Conservation (phyloP, 2,113 vertebrate species). For the Theristicus caerulescens region DNA sequence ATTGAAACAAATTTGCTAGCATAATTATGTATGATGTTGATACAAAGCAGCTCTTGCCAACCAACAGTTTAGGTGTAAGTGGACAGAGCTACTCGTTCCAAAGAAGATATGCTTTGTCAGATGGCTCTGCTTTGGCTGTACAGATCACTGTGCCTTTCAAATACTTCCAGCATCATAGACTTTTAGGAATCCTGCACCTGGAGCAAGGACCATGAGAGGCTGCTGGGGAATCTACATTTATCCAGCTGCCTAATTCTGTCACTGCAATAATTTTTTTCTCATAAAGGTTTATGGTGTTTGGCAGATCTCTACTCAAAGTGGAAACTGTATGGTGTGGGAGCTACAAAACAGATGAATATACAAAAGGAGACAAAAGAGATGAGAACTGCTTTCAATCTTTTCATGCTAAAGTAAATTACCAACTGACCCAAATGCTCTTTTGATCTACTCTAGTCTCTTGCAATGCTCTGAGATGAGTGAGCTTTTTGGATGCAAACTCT, state of each 20-base stretch:
- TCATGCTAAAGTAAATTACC: not conserved
- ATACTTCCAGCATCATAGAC: not conserved
- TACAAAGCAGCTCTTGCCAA: not conserved
- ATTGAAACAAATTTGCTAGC: not conserved
- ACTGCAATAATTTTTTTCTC: not conserved
- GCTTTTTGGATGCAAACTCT: not conserved
- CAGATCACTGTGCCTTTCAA: not conserved
- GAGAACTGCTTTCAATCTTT: not conserved
- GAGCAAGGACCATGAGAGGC: not conserved
- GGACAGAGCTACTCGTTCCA: not conserved
- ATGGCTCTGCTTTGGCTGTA: not conserved
- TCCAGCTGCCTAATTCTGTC: not conserved
- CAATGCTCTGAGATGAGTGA: not conserved
- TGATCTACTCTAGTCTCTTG: not conserved
- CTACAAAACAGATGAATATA: not conserved
- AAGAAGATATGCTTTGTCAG: not conserved
- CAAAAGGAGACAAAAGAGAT: not conserved
- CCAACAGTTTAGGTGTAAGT: not conserved
- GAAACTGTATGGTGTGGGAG: not conserved
- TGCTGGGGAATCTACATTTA: not conserved
- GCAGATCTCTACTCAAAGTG: not conserved
- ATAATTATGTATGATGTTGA: not conserved
- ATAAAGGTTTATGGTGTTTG: not conserved
- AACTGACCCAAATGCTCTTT: not conserved
- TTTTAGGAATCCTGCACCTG: not conserved